A percentile compares a stretch with the other conserved stretches of the same genome.
Evolutionary conservation across 2,888 invertebrate species (phyloP).

Genomic region (Rotaria socialis): DNA sequence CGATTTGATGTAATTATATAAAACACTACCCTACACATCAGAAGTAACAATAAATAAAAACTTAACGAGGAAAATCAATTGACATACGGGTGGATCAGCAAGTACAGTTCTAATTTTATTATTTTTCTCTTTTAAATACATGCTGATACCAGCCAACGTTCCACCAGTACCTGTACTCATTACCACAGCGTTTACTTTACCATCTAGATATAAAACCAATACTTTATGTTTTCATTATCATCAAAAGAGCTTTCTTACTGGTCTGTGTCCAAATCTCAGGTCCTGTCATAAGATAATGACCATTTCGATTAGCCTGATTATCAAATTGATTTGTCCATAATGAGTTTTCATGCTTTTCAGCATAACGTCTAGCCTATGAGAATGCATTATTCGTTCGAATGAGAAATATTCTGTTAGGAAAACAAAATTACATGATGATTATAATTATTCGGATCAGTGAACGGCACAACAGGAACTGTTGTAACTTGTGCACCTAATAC

Average conservation of each 20-base stretch:
- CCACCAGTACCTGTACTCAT: conserved; percentile 60
- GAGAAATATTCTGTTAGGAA: background rate
- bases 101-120: conserved; percentile 52
- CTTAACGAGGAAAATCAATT: conserved; percentile 10
- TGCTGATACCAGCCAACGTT: conserved; percentile 56
- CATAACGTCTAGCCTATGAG: conserved; percentile 53
- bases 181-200: conserved; percentile 57
- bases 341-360: conserved; percentile 56
- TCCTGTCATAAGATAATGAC: conserved; percentile 58
- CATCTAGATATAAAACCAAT: conserved; percentile 49
- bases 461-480: conserved; percentile 56
- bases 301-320: conserved; percentile 56
- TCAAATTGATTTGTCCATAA: conserved; percentile 60
- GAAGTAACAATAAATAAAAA: background rate
- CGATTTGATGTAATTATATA: conserved; percentile 57
- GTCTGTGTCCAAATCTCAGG: conserved; percentile 59
- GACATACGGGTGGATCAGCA: conserved; percentile 52
- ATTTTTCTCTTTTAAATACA: conserved; percentile 58
- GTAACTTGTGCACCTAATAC: conserved; percentile 56
- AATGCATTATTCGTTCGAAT: background rate
- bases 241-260: conserved; percentile 47
- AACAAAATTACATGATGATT: conserved; percentile 53
- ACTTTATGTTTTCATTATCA: conserved; percentile 30
- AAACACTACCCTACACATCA: conserved; percentile 54
- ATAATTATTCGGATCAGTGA: conserved; percentile 56